A percentile compares a stretch with the other conserved stretches of the same genome.
These are phyloP conservation scores for Sarcophaga subvicina DNA, from an alignment of 2,888 invertebrate genomes.

Conservation along the genomic window DNA sequence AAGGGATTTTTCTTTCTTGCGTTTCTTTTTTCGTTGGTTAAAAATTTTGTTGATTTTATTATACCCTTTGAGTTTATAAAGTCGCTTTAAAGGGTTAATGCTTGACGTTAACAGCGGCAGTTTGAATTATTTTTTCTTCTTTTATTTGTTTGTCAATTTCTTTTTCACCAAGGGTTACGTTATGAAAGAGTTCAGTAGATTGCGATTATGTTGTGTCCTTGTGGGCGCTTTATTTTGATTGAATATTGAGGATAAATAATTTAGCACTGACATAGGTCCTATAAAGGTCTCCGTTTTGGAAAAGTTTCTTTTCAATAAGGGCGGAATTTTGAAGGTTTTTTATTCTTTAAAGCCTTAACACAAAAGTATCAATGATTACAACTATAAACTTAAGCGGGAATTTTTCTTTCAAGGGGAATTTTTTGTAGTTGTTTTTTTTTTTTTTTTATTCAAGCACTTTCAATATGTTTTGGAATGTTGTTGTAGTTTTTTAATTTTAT, in stretches of 20 bases:
- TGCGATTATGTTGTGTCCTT: conserved; percentile 77
- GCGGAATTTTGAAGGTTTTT: conserved; percentile 77
- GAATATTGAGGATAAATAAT: conserved; percentile 78
- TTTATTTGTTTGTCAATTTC: conserved; percentile 2
- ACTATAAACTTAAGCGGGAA: neutral
- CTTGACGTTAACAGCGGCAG: conserved; percentile 32
- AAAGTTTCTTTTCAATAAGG: conserved; percentile 75
- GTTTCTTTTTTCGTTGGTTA: conserved; percentile 28
- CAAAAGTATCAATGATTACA: conserved; percentile 7
- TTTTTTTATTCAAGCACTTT: neutral
- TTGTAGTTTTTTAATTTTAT: neutral
- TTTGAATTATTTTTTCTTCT: conserved; percentile 32
- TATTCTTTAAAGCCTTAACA: conserved; percentile 8
- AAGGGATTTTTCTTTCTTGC: conserved; percentile 12
- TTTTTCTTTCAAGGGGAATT: neutral
- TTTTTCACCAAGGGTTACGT: conserved; percentile 77
- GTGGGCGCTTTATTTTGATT: conserved; percentile 77
- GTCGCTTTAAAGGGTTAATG: conserved; percentile 19
- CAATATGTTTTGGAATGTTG: neutral
- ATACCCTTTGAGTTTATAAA: conserved; percentile 32
- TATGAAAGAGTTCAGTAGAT: conserved; percentile 81
- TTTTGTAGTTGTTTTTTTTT: neutral
- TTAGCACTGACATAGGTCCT: conserved; percentile 81
- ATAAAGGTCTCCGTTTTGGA: conserved; percentile 79
- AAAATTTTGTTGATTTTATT: conserved; percentile 31